A percentile compares a stretch with the other conserved stretches of the same genome.
Evolutionary conservation across 2,888 invertebrate species (phyloP).

Genomic region (Colletes collaris): DNA sequence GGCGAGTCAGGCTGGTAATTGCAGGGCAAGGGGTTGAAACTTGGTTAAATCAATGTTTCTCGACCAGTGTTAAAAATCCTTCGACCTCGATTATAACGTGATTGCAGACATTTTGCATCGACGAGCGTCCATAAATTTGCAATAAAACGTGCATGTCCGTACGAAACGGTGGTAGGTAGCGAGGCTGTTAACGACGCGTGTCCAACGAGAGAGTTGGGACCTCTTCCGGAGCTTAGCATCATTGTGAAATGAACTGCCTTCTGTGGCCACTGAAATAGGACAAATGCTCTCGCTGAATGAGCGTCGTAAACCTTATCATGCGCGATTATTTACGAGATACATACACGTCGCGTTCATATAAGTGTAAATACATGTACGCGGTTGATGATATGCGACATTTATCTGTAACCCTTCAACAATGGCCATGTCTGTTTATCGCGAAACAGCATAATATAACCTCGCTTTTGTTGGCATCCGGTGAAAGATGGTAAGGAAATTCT

Average conservation of each 20-base stretch:
- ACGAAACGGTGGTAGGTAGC: conserved; percentile 10
- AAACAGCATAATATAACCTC: conserved; percentile 26
- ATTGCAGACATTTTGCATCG: background rate
- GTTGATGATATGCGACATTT: conserved; percentile 30
- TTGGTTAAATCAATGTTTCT: too few species aligned
- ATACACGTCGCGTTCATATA: conserved; percentile 30
- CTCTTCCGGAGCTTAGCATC: conserved; percentile 33
- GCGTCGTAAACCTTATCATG: conserved; percentile 66
- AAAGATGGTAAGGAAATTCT: conserved; percentile 13
- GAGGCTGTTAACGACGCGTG: conserved; percentile 14
- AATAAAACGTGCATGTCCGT: background rate
- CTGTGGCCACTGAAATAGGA: conserved; percentile 48
- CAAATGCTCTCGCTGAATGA: conserved; percentile 48
- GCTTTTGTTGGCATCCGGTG: conserved; percentile 7
- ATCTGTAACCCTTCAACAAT: conserved; percentile 32
- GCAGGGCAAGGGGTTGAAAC: too few species aligned
- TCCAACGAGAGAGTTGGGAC: conserved; percentile 35
- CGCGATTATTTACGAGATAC: conserved; percentile 52
- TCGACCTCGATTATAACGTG: background rate
- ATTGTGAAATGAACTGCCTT: conserved; percentile 37
- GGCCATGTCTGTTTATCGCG: conserved; percentile 26
- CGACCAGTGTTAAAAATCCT: background rate
- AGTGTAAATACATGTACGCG: conserved; percentile 25
- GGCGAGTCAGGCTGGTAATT: too few species aligned
- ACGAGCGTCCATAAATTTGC: background rate